Base-by-base conservation (phyloP, 2,888 invertebrate genomes). In the Ellobium chinense region DNA sequence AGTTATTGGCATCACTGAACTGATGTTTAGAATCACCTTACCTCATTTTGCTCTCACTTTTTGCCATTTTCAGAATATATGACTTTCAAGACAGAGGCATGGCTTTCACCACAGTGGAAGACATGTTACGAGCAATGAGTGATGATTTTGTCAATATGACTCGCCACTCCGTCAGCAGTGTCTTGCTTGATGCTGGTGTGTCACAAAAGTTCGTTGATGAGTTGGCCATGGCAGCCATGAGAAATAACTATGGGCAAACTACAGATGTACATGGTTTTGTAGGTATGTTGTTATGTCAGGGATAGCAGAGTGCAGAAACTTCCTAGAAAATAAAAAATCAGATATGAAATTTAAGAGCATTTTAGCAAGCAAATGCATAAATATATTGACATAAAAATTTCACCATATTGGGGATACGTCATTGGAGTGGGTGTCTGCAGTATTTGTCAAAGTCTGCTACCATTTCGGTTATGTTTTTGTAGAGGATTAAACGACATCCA, bases 211-310 rank as follows among this genome's bases (percentile, higher is more conserved):
- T 95, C 34, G 94, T 95, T 46, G 88, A 94, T 72, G 95, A 95
- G 91, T 82, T 95, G 60, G 94, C 94, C 2, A 90, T 93, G 83
- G 94, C 94, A 0, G 94, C 94, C 14, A 89, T 94, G 73, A 92
- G 94, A 78, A 94, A 94, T 0, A 95, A 95, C 92, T 95, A 95
- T 88, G 95, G 95, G 5, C 95, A 95, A 90, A 93, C 93, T 31
- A 92, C 93, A 0, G 89, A 93, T 80, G 92, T 95, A 21, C 95
- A 94, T 79, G 93, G 93, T n/a, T 93, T 95, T 91, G 94, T 94
- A 36, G 95, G 95, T 94, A 91, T 89, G 92, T 83, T 60, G 46
- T n/a, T n/a, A n/a, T n/a, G n/a, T n/a, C n/a, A n/a, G n/a, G n/a
- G n/a, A n/a, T n/a, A n/a, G 29, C 21, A 27, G 27, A n/a, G 27